These are phyloP conservation scores for Leptinotarsa peninsularis DNA, from an alignment of 2,888 invertebrate genomes.

Conservation along the genomic window DNA sequence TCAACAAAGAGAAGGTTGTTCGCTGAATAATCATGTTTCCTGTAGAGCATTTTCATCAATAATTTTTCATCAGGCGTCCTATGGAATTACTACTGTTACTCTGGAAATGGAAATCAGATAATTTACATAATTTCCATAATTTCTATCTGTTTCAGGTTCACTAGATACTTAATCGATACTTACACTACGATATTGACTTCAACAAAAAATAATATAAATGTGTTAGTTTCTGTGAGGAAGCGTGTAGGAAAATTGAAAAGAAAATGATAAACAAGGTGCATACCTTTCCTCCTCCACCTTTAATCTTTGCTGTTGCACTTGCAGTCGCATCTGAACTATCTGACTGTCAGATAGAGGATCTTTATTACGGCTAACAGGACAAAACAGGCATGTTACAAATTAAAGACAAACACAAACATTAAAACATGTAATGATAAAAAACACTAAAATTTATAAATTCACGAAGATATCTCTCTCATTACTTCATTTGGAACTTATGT, in stretches of 20 bases:
- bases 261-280: conserved; percentile 54
- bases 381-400: conserved; percentile 46
- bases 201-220: not conserved
- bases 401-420: conserved; percentile 20
- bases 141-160: no score
- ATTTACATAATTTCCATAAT: no score
- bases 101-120: no score
- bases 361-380: conserved; percentile 69
- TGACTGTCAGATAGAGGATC: conserved; percentile 84
- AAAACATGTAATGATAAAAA: not conserved
- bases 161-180: no score
- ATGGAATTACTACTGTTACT: no score
- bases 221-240: conserved; percentile 3
- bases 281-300: conserved; percentile 88
- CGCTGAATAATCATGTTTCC: no score
- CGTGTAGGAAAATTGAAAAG: conserved; percentile 8
- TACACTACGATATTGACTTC: not conserved
- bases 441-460: not conserved
- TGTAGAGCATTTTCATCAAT: no score
- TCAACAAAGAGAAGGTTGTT: no score
- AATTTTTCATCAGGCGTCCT: no score
- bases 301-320: conserved; percentile 82
- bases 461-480: not conserved
- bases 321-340: conserved; percentile 84
- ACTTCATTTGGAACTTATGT: not conserved